Evolutionary conservation across 2,113 vertebrate genomes (phyloP).

Genomic region (Tetraodon nigroviridis): DNA sequence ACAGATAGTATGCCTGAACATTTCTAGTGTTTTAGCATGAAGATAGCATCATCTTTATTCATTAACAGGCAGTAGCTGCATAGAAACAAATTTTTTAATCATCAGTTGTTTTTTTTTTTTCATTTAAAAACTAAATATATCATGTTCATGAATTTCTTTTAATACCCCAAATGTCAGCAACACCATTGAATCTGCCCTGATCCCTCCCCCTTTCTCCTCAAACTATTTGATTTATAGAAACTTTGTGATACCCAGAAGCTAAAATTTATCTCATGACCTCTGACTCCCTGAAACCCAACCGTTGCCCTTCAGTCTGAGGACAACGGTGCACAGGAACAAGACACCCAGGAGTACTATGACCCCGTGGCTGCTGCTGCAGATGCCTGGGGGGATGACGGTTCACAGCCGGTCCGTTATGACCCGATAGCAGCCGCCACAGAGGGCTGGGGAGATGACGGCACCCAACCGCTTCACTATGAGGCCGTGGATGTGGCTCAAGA

Average conservation of each 20-base stretch:
- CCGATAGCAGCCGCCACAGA: constrained; percentile 64
- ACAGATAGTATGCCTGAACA: too few relatives aligned
- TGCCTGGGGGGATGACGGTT: constrained; percentile 63
- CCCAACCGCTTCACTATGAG: constrained; percentile 36
- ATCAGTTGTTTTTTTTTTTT: too few relatives aligned
- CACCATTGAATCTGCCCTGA: constrained; percentile 8
- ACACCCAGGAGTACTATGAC: constrained; percentile 49
- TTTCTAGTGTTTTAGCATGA: too few relatives aligned
- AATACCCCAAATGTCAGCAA: not conserved
- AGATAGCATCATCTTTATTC: too few relatives aligned
- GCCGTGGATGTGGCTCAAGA: constrained; percentile 38
- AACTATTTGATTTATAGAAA: constrained; percentile 28
- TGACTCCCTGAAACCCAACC: constrained; percentile 56
- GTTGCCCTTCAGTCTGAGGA: constrained; percentile 74
- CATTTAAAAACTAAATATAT: not conserved
- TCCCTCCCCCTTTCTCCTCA: not conserved
- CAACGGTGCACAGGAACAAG: constrained; percentile 53
- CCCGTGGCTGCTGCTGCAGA: constrained; percentile 58
- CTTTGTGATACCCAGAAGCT: constrained; percentile 10
- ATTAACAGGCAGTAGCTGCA: too few relatives aligned
- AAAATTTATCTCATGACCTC: constrained; percentile 43
- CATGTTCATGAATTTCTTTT: constrained; percentile 3
- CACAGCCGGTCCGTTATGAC: constrained; percentile 53
- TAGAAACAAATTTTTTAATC: too few relatives aligned
- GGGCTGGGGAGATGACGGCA: constrained; percentile 59